Conservation (phyloP, 1,140 invertebrate species). For the Protaetia brevitarsis region DNA sequence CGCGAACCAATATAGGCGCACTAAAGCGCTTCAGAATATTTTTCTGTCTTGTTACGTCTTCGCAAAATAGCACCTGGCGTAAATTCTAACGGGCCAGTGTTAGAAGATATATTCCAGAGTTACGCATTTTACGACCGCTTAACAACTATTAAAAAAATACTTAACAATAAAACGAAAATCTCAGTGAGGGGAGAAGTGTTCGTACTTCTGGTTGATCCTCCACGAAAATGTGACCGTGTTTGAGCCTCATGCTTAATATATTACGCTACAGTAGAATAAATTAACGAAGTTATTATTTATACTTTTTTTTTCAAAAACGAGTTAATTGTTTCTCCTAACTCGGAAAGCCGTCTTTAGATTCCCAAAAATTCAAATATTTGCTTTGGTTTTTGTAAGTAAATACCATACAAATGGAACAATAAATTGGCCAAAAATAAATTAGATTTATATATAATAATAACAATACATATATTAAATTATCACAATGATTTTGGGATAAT, state of each 20-base stretch:
- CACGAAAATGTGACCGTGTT: background rate
- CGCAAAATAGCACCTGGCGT: background rate
- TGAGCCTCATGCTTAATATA: slow-evolving; percentile 22
- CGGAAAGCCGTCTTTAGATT: too few species aligned
- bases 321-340: too few species aligned
- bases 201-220: background rate
- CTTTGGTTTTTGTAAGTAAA: too few species aligned
- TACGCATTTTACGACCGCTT: background rate
- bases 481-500: too few species aligned
- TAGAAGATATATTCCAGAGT: slow-evolving; percentile 10
- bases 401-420: too few species aligned
- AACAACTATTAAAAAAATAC: too few species aligned
- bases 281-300: too few species aligned
- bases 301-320: too few species aligned
- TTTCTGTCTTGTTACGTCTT: slow-evolving; percentile 1
- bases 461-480: too few species aligned
- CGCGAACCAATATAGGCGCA: slow-evolving; percentile 33
- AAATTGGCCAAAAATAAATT: too few species aligned
- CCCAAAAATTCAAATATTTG: too few species aligned
- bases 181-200: background rate
- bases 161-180: background rate
- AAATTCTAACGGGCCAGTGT: slow-evolving; percentile 27
- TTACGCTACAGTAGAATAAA: slow-evolving; percentile 16
- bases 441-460: too few species aligned
- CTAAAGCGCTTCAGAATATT: slow-evolving; percentile 53